Evolutionary conservation across 2,113 vertebrate species (phyloP).

Genomic region (Eulemur macaco): DNA sequence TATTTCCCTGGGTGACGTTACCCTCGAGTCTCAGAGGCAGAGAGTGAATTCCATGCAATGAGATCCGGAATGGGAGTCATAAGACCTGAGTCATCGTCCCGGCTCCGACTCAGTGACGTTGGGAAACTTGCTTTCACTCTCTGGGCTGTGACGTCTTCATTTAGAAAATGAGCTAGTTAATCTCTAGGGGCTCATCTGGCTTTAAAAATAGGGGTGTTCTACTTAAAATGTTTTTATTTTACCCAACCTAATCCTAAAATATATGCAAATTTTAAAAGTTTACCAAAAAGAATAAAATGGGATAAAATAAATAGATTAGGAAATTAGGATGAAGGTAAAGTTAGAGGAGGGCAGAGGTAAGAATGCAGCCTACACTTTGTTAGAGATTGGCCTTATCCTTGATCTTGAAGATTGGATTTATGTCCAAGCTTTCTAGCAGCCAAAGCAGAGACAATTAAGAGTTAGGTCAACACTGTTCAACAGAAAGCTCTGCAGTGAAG

Average conservation of each 20-base stretch:
- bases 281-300: not conserved
- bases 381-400: not conserved
- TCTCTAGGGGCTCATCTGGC: not conserved
- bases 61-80: not conserved
- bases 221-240: not conserved
- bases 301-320: not conserved
- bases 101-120: not conserved
- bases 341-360: not conserved
- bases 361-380: not conserved
- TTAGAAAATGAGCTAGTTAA: not conserved
- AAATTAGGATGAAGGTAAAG: not conserved
- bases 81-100: not conserved
- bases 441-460: not conserved
- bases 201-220: slow-evolving; percentile 41
- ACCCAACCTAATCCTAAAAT: not conserved
- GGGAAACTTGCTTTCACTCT: not conserved
- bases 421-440: not conserved
- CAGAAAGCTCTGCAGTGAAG: not conserved
- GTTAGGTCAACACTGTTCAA: not conserved
- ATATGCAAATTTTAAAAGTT: not conserved
- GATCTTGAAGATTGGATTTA: not conserved
- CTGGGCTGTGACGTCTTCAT: not conserved
- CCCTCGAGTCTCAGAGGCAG: not conserved
- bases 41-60: not conserved
- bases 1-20: not conserved